phyloP scores from a whole-genome alignment of 2,888 invertebrate genomes.

The Caenorhabditis uteleia region DNA sequence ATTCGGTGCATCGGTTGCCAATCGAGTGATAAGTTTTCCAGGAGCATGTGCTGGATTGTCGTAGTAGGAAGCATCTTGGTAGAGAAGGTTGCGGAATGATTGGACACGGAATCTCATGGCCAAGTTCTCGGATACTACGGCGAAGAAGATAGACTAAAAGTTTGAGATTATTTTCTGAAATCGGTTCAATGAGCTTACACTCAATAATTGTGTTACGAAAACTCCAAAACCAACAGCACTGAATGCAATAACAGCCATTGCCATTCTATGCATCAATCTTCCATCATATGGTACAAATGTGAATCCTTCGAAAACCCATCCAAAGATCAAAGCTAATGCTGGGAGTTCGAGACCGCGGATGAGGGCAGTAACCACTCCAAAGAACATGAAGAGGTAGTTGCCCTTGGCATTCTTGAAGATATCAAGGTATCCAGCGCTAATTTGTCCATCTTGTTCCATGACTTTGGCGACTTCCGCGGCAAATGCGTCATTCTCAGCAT shows the following conservation, averaged over 20 bases:
- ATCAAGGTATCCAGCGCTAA: slow-evolving; percentile 50
- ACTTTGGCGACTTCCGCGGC: slow-evolving; percentile 48
- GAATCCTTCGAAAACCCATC: slow-evolving; percentile 57
- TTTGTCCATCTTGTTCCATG: slow-evolving; percentile 51
- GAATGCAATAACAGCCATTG: slow-evolving; percentile 53
- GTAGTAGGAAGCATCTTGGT: slow-evolving; percentile 72
- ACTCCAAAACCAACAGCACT: slow-evolving; percentile 46
- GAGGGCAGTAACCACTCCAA: slow-evolving; percentile 49
- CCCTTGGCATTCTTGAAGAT: slow-evolving; percentile 51
- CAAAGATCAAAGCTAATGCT: slow-evolving; percentile 70
- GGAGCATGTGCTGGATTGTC: slow-evolving; percentile 70
- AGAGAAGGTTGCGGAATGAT: slow-evolving; percentile 66
- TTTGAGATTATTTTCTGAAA: background rate
- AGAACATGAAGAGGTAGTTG: slow-evolving; percentile 46
- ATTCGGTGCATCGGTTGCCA: slow-evolving; percentile 71
- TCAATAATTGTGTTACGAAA: slow-evolving; percentile 46
- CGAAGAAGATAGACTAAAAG: slow-evolving; percentile 49
- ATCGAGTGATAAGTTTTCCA: slow-evolving; percentile 70
- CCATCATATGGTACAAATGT: slow-evolving; percentile 42
- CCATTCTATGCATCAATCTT: slow-evolving; percentile 54
- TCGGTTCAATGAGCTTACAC: slow-evolving; percentile 30
- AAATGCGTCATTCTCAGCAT: slow-evolving; percentile 48
- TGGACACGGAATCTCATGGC: slow-evolving; percentile 61
- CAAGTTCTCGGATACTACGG: slow-evolving; percentile 59
- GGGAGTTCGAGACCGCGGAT: slow-evolving; percentile 72